phyloP scores from a whole-genome alignment of 2,113 vertebrate genomes.

The Osmerus mordax region DNA sequence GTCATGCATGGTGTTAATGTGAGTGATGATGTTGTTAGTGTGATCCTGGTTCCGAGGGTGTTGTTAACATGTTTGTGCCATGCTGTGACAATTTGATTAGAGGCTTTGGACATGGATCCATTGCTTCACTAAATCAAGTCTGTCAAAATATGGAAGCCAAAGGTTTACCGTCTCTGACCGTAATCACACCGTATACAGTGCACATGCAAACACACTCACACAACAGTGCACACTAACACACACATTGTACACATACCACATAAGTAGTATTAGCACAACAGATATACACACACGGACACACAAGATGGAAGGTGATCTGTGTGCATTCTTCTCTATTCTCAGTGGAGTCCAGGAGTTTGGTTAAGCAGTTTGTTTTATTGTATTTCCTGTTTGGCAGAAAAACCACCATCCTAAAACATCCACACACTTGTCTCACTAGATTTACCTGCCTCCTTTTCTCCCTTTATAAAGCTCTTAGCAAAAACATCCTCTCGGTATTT shows the following conservation, averaged over 20 bases:
- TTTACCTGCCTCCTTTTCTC: constrained; percentile 5
- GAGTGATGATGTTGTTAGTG: constrained; percentile 58
- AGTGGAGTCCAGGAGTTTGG: not conserved
- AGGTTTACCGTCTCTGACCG: constrained; percentile 34
- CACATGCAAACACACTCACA: not conserved
- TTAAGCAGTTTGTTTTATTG: constrained; percentile 10
- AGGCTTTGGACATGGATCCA: constrained; percentile 31
- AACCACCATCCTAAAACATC: not conserved
- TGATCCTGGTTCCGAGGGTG: constrained; percentile 36
- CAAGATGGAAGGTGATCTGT: not conserved
- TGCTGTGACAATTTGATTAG: constrained; percentile 60
- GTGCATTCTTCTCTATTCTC: not conserved
- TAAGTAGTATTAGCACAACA: not conserved
- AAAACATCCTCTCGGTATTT: not conserved
- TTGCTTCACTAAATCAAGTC: constrained; percentile 50
- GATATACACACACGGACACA: not conserved
- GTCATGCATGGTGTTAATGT: constrained; percentile 42
- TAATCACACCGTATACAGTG: not conserved
- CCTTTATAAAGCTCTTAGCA: not conserved
- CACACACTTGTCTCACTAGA: not conserved
- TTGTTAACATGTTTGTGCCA: constrained; percentile 57
- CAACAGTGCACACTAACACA: constrained; percentile 1
- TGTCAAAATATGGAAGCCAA: constrained; percentile 38
- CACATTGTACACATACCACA: too few species aligned
- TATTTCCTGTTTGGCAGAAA: constrained; percentile 3